Percentiles rank a stretch among this genome's conserved stretches.
These are phyloP conservation scores for Alligator mississippiensis DNA, from an alignment of 2,113 vertebrate genomes.

Conservation along the genomic window DNA sequence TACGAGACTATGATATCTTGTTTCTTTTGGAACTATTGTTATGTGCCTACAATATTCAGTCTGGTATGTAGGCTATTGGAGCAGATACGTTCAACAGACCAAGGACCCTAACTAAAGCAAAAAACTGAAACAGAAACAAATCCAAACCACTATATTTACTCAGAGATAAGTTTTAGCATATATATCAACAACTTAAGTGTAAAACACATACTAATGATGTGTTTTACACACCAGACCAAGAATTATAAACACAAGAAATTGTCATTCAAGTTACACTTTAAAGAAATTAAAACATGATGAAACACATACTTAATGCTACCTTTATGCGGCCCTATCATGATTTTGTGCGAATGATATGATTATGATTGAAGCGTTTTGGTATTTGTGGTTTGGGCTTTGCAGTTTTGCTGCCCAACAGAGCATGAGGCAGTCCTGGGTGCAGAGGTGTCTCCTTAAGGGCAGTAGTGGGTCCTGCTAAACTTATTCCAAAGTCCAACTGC, in stretches of 20 bases:
- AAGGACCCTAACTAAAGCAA: too few relatives aligned
- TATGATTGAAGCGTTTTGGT: slow-evolving; percentile 34
- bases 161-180: slow-evolving; percentile 11
- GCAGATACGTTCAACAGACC: too few relatives aligned
- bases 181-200: background rate
- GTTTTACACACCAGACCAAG: slow-evolving; percentile 13
- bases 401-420: too few relatives aligned
- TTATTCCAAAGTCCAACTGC: background rate
- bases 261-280: background rate
- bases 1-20: background rate
- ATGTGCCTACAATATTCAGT: background rate
- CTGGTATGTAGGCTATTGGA: too few relatives aligned
- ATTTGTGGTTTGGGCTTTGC: slow-evolving; percentile 9
- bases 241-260: slow-evolving; percentile 32
- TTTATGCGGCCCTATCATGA: background rate
- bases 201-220: slow-evolving; percentile 28
- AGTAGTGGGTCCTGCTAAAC: background rate
- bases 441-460: background rate
- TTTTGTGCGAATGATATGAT: background rate
- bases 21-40: background rate
- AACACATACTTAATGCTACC: background rate
- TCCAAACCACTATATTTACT: background rate
- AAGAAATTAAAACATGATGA: background rate
- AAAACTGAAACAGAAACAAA: background rate
- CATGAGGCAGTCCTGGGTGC: too few relatives aligned